These are phyloP conservation scores for Athene noctua DNA, from an alignment of 2,113 vertebrate species.

Conservation along the genomic window DNA sequence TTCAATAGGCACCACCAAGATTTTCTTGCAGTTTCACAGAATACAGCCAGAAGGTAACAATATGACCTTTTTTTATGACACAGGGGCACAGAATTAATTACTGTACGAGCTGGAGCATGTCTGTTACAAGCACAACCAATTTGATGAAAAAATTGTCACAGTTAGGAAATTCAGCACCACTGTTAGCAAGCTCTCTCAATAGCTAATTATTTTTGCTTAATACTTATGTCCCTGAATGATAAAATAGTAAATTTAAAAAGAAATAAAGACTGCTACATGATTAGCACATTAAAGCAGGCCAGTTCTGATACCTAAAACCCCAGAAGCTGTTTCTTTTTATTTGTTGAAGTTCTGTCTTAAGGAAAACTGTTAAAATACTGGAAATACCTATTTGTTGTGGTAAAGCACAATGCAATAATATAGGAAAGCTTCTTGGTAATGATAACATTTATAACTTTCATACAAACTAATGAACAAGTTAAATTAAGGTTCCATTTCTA, in stretches of 20 bases:
- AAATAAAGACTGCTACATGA: background rate
- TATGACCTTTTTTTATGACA: background rate
- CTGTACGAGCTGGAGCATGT: background rate
- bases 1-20: background rate
- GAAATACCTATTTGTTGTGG: background rate
- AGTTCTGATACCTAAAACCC: background rate
- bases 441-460: background rate
- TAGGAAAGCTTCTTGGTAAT: background rate
- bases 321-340: background rate
- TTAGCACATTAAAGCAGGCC: background rate
- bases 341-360: background rate
- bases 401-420: background rate
- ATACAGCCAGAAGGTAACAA: background rate
- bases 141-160: background rate
- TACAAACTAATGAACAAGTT: background rate
- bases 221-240: background rate
- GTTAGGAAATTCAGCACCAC: background rate
- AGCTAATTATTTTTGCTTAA: background rate
- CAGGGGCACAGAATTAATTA: background rate
- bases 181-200: background rate
- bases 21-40: background rate
- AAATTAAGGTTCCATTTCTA: background rate
- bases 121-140: background rate
- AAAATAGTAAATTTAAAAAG: background rate
- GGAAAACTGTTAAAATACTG: background rate